Evolutionary conservation across 2,888 invertebrate genomes (phyloP).

Genomic region (Portevinia maculata): DNA sequence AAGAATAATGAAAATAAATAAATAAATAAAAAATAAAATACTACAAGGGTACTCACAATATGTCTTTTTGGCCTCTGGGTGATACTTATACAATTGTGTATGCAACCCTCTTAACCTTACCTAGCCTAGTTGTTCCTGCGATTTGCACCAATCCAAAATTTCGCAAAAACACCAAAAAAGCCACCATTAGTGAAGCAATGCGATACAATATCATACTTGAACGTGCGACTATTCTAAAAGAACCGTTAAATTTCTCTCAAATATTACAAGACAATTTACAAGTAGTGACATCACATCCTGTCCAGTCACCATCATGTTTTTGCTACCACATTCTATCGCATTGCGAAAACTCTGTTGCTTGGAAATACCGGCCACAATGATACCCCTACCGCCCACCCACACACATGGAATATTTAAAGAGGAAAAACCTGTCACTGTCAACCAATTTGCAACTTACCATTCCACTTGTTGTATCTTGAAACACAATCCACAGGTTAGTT

Average conservation of each 20-base stretch:
- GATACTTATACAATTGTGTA: no score
- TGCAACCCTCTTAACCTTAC: no score
- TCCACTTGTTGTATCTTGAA: conserved; percentile 41
- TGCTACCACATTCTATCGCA: conserved; percentile 1
- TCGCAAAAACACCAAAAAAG: not conserved
- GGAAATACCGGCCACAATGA: conserved; percentile 7
- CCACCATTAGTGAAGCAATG: not conserved
- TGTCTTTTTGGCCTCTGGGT: no score
- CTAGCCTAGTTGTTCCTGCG: no score
- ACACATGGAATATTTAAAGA: not conserved
- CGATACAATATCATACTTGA: not conserved
- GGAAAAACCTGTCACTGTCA: conserved; percentile 1
- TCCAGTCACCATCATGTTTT: not conserved
- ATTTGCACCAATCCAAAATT: no score
- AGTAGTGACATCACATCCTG: conserved; percentile 3
- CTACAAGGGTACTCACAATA: no score
- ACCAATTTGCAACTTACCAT: not conserved
- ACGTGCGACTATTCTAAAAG: not conserved
- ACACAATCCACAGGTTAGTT: conserved; percentile 36
- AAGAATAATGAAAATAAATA: no score
- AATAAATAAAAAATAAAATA: no score
- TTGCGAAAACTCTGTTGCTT: conserved; percentile 23
- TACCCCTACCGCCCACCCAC: not conserved
- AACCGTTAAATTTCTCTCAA: conserved; percentile 1
- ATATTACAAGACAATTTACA: not conserved